Evolutionary conservation across 2,113 vertebrate genomes (phyloP).

Genomic region (Gasterosteus nipponicus): DNA sequence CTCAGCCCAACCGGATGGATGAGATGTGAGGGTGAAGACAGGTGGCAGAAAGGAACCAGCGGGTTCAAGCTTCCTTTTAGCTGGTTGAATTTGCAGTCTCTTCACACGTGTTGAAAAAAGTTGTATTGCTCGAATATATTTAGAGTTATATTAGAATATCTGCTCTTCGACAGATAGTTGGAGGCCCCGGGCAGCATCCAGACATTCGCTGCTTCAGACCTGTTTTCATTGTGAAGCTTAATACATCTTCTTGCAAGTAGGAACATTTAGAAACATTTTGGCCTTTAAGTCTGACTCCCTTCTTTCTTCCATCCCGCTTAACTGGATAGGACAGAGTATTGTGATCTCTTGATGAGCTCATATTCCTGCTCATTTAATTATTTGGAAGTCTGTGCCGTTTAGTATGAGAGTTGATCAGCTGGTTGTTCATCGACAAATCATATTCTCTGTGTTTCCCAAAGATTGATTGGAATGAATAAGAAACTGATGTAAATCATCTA

Average conservation of each 20-base stretch:
- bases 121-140: not conserved
- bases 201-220: conserved; percentile 27
- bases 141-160: not conserved
- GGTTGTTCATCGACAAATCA: not conserved
- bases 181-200: conserved; percentile 12
- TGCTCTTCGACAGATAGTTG: conserved; percentile 47
- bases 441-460: not conserved
- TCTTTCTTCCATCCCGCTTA: conserved; percentile 2
- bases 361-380: not conserved
- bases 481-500: not conserved
- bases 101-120: not conserved
- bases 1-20: conserved; percentile 2
- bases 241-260: conserved; percentile 13
- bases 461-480: not conserved
- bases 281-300: conserved; percentile 12
- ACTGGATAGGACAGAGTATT: conserved; percentile 13
- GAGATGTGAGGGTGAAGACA: conserved; percentile 2
- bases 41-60: not conserved
- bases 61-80: not conserved
- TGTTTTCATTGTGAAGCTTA: conserved; percentile 39
- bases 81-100: not conserved
- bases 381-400: not conserved
- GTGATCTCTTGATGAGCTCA: not conserved
- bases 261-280: conserved; percentile 11
- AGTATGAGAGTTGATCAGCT: not conserved